Evolutionary conservation across 2,113 vertebrate species (phyloP), one percentile per base, ranked within the genome.

Genomic region (Pimephales promelas): DNA sequence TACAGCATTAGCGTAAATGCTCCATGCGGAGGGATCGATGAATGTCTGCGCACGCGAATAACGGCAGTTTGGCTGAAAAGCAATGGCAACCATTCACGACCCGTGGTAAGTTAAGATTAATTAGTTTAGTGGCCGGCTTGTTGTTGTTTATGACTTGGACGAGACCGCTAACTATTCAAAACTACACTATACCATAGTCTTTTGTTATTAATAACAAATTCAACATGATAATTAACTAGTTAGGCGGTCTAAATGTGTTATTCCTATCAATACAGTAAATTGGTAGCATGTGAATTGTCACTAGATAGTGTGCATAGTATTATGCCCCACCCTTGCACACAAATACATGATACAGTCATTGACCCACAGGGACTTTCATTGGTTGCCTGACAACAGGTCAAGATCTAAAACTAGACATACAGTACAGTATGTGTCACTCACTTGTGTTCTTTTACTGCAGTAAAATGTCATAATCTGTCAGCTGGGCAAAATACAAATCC

Each of bases 101-200:
- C 87, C 89, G 24, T 90, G 94, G 94, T 95, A 80, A 93, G 89
- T 91, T 68, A 52, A 90, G 82, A 88, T 62, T 4, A 72, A 64
- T 77, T 81, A 59, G n/a, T 40, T 40, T 57, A 36, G 20, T 57
- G 5, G 24, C 22, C 10, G 34, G 66, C 24, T 22, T 10, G 16
- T 5, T 10, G 16, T 43, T 75, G 72, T 75, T 45, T 71, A 56
- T 43, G 34, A 61, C 56, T 61, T 26, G 4, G 28, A 20, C 26
- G 4, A 43, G 22, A 40, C 22, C 9, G 54, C 11, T 18, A n/a
- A n/a, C 20, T 52, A 10, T 54, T 47, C 18, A 28, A 20, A 20
- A 75, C 47, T 18, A 20, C 14, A 31, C 26, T 26, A 20, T 6
- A 34, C 22, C 47, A 34, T 10, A 24, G 0, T 36, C 4, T n/a